phyloP scores from a whole-genome alignment of 2,888 invertebrate genomes.

The Phalera bucephala region DNA sequence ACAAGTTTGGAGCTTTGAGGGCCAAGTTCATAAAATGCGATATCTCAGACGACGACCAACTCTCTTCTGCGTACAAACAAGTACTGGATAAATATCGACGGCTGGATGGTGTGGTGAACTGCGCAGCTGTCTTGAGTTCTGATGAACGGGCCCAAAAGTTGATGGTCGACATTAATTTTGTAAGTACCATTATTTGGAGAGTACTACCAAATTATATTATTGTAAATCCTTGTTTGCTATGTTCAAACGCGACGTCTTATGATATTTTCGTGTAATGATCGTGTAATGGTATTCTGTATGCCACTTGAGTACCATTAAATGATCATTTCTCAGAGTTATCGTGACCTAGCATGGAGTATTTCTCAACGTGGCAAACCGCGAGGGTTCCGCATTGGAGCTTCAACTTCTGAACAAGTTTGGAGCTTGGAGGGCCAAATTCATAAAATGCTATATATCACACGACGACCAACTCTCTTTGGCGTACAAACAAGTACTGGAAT shows the following conservation, averaged over 20 bases:
- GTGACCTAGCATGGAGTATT: slow-evolving; percentile 74
- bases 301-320: no score
- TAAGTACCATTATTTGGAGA: no score
- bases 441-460: slow-evolving; percentile 70
- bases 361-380: slow-evolving; percentile 60
- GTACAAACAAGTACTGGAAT: slow-evolving; percentile 60
- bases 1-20: slow-evolving; percentile 65
- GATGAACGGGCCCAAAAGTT: slow-evolving; percentile 44
- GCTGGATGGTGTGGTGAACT: slow-evolving; percentile 67
- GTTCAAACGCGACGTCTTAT: no score
- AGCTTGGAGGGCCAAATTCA: slow-evolving; percentile 69
- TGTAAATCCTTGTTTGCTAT: no score
- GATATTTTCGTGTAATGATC: no score
- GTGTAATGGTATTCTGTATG: no score
- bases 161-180: slow-evolving; percentile 70
- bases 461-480: slow-evolving; percentile 55
- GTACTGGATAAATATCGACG: slow-evolving; percentile 64
- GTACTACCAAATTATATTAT: no score
- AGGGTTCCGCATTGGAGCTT: slow-evolving; percentile 56
- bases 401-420: slow-evolving; percentile 64
- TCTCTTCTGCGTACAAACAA: slow-evolving; percentile 55
- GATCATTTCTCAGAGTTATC: no score
- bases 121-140: slow-evolving; percentile 55
- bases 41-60: slow-evolving; percentile 57
- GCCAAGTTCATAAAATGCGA: slow-evolving; percentile 76